Conservation (phyloP, 2,888 invertebrate genomes). For the Eristalis arbustorum region DNA sequence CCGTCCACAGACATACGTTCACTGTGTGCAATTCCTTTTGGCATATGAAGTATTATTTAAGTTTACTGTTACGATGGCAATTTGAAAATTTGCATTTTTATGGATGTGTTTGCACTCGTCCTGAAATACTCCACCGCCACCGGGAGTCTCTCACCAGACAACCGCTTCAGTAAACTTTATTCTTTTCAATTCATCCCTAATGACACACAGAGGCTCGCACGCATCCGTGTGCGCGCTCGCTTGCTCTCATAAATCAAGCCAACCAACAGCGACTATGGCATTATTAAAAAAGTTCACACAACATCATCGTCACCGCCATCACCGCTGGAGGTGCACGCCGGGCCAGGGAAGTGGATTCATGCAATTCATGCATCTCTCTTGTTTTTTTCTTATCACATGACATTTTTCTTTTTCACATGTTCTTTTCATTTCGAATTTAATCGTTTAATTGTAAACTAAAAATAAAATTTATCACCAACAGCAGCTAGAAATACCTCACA, state of each 20-base stretch:
- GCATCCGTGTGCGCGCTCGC: neutral
- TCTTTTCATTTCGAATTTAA: neutral
- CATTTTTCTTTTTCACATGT: neutral
- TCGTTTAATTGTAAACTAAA: constrained; percentile 32
- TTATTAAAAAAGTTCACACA: constrained; percentile 52
- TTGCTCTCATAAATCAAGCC: constrained; percentile 48
- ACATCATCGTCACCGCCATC: neutral
- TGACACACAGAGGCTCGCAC: constrained; percentile 35
- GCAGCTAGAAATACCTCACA: constrained; percentile 64
- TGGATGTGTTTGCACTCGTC: constrained; percentile 43
- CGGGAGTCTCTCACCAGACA: constrained; percentile 9
- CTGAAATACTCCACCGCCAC: constrained; percentile 19
- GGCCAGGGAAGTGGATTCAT: neutral
- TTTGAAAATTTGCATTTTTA: constrained; percentile 66
- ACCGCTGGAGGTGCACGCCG: constrained; percentile 47
- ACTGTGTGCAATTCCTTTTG: neutral
- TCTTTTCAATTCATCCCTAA: constrained; percentile 66
- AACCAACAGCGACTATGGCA: constrained; percentile 26
- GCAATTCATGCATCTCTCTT: neutral
- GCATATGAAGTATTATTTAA: constrained; percentile 51
- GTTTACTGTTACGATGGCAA: constrained; percentile 55
- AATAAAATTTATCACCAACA: constrained; percentile 67
- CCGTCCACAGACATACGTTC: neutral
- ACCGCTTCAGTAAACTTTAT: constrained; percentile 52
- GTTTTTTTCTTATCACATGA: neutral